Percentiles rank a stretch among this genome's conserved stretches.
phyloP scores from a whole-genome alignment of 2,797 vertebrate species.

The Microctenopoma steveboyesi region DNA sequence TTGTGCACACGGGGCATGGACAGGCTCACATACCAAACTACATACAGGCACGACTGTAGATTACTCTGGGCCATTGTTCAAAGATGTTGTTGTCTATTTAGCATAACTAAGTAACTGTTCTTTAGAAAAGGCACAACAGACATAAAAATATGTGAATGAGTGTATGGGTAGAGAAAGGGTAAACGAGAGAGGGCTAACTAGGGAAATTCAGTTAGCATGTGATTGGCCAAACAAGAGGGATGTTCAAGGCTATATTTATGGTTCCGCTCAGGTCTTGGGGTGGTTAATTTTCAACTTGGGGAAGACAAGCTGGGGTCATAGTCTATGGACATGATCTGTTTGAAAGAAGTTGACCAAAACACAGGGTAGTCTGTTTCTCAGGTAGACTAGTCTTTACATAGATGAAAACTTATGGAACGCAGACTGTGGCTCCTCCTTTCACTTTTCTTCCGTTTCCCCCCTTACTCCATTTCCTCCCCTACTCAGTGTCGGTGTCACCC shows the following conservation, averaged over 20 bases:
- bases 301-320: constrained; percentile 44
- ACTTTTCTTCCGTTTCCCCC: constrained; percentile 39
- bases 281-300: constrained; percentile 72
- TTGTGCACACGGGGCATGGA: constrained; percentile 49
- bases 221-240: constrained; percentile 70
- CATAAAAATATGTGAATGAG: constrained; percentile 49
- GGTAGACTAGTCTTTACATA: constrained; percentile 53
- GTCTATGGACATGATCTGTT: constrained; percentile 4
- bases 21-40: constrained; percentile 40
- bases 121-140: constrained; percentile 53
- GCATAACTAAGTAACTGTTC: constrained; percentile 64
- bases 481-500: constrained; percentile 50
- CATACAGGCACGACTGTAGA: constrained; percentile 30
- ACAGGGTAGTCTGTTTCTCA: constrained; percentile 19
- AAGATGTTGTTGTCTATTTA: constrained; percentile 55
- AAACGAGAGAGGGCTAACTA: constrained; percentile 18
- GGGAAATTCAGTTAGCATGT: constrained; percentile 40
- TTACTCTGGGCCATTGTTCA: constrained; percentile 46
- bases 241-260: constrained; percentile 54
- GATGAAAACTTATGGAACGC: constrained; percentile 59
- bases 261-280: constrained; percentile 62
- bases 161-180: constrained; percentile 16
- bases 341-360: constrained; percentile 18
- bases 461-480: constrained; percentile 28
- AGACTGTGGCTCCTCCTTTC: constrained; percentile 33